phyloP scores from a whole-genome alignment of 2,113 vertebrate genomes.

The Pantherophis guttatus region DNA sequence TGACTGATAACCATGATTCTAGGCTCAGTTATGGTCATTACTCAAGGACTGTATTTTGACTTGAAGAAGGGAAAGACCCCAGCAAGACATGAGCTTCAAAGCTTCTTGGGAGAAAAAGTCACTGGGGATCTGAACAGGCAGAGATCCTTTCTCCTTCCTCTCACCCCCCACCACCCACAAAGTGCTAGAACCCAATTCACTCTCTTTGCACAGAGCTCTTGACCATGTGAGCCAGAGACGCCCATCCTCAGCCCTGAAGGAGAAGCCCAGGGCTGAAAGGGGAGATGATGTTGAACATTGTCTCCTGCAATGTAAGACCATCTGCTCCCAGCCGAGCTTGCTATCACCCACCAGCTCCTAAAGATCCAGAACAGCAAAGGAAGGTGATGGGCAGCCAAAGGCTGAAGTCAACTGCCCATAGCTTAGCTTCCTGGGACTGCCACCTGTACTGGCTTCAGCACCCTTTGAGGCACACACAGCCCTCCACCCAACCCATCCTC shows the following conservation, averaged over 20 bases:
- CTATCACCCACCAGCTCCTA: background rate
- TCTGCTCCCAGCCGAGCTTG: accelerated
- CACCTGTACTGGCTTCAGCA: background rate
- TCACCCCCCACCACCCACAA: too few species aligned
- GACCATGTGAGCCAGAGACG: background rate
- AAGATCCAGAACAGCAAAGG: background rate
- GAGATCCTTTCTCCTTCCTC: background rate
- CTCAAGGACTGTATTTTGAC: too few species aligned
- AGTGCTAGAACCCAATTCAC: background rate
- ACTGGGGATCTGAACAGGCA: background rate
- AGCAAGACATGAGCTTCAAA: background rate
- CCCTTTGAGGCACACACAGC: too few species aligned
- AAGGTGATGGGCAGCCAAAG: background rate
- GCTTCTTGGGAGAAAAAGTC: background rate
- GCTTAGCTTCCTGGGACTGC: background rate
- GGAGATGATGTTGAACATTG: accelerated
- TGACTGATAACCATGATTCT: too few species aligned
- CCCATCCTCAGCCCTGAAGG: background rate
- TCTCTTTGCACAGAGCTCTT: background rate
- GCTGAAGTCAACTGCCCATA: background rate
- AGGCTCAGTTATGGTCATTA: too few species aligned
- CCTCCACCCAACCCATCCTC: background rate
- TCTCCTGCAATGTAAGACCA: background rate
- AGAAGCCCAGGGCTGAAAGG: background rate
- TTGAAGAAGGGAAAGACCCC: background rate